Conservation (phyloP, 2,888 invertebrate species). For the Aspidiotus rigidus region DNA sequence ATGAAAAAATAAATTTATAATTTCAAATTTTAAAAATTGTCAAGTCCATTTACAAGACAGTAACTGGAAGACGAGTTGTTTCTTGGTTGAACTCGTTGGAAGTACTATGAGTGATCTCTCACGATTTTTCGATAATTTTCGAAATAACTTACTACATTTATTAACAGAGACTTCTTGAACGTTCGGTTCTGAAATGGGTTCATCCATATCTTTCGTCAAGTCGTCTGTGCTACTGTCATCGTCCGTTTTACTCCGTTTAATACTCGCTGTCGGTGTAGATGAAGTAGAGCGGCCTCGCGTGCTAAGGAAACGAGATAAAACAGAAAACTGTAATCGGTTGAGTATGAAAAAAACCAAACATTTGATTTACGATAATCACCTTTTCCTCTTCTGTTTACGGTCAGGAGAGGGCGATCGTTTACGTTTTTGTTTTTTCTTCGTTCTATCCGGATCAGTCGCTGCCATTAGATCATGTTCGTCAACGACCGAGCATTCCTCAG, state of each 20-base stretch:
- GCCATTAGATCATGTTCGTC: conserved; percentile 73
- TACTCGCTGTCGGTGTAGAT: conserved; percentile 43
- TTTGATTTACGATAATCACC: conserved; percentile 38
- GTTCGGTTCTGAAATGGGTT: conserved; percentile 72
- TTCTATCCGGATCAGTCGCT: conserved; percentile 52
- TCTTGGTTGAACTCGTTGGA: not conserved
- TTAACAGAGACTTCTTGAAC: conserved; percentile 57
- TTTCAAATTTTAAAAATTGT: no score
- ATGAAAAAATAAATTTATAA: no score
- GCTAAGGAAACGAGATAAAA: conserved; percentile 9
- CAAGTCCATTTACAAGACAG: not conserved
- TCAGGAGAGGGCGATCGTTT: conserved; percentile 74
- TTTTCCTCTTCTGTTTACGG: conserved; percentile 72
- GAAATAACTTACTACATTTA: conserved; percentile 19
- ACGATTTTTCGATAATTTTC: no score
- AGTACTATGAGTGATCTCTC: no score
- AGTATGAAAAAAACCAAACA: not conserved
- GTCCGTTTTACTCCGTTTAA: conserved; percentile 58
- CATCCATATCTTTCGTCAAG: conserved; percentile 82
- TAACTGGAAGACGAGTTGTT: not conserved
- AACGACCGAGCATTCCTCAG: conserved; percentile 80
- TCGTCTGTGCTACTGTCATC: conserved; percentile 66
- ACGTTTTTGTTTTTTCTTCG: conserved; percentile 63
- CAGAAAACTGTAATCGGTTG: not conserved
- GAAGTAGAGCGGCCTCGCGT: conserved; percentile 26